phyloP scores from a whole-genome alignment of 2,797 vertebrate species.

The Buphagus erythrorhynchus region DNA sequence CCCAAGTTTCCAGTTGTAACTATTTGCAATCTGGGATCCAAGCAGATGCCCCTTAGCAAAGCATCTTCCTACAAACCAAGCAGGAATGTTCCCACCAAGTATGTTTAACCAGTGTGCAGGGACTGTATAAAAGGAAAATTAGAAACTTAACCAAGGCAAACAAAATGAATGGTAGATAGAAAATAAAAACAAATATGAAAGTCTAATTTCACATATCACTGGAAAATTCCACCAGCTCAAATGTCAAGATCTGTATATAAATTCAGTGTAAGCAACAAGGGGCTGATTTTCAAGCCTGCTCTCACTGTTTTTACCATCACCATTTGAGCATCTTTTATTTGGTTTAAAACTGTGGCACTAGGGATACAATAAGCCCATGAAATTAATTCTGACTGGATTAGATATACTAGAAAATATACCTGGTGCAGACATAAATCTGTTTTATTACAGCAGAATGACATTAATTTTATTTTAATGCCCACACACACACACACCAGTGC shows the following conservation, averaged over 20 bases:
- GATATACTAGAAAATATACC: background rate
- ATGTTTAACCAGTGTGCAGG: background rate
- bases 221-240: conserved; percentile 24
- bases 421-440: background rate
- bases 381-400: background rate
- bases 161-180: conserved; percentile 10
- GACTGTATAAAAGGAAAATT: background rate
- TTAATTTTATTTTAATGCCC: background rate
- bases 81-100: conserved; percentile 12
- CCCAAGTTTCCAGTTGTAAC: background rate
- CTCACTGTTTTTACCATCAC: background rate
- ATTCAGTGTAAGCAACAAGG: background rate
- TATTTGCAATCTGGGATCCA: background rate
- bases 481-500: background rate
- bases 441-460: background rate
- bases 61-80: background rate
- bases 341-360: background rate
- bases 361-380: background rate
- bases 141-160: conserved; percentile 58
- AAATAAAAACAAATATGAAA: conserved; percentile 44
- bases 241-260: background rate
- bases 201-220: background rate
- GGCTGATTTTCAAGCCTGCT: background rate
- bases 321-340: background rate
- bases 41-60: background rate